Base-by-base conservation (phyloP, 2,113 vertebrate genomes). In the Kobus ellipsiprymnus region DNA sequence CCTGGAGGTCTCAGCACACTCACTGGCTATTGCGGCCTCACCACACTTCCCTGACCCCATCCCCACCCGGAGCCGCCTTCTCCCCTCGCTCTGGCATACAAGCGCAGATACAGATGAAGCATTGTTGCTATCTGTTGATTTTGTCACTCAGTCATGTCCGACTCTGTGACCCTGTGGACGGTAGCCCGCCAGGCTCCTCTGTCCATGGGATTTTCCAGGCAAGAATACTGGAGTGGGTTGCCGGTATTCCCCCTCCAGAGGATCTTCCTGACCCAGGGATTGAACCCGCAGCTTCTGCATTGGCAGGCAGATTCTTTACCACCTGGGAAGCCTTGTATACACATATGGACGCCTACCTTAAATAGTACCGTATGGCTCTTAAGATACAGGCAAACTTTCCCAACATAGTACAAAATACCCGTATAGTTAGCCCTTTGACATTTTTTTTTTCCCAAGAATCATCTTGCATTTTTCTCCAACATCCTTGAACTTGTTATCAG, bases 11-110 rank as follows among this genome's bases (percentile, higher is more conserved):
- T 29, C 48, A 8, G 17, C 59, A 81, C 29, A 8, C 36, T 52
- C 50, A 8, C 19, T 0, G 27, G 52, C 9, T 50, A 33, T 8
- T 19, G 19, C 13, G 33, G 7, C n/a, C 62, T 23, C 2, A 0
- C 44, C 89, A 30, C 19, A 30, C 44, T 46, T 46, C 7, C 8
- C 57, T 64, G 80, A 30, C 30, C 30, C n/a, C 33, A 81, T 11
- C 16, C 46, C 46, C 30, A 30, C 19, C 44, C 78, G 15, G 74
- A 33, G 5, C 23, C 7, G 2, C 57, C 71, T 62, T 46, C 54
- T 57, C 78, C 67, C 67, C 0, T 77, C 83, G 44, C 8, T 33
- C 16, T 3, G 6, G 21, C 30, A 29, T 27, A 29, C 54, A 36
- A 27, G 48, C 7, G 9, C 13, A 13, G 21, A 16, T 33, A 36